Evolutionary conservation across 2,113 vertebrate genomes (phyloP), one percentile per base, ranked within the genome.

Genomic region (Synchiropus splendidus): DNA sequence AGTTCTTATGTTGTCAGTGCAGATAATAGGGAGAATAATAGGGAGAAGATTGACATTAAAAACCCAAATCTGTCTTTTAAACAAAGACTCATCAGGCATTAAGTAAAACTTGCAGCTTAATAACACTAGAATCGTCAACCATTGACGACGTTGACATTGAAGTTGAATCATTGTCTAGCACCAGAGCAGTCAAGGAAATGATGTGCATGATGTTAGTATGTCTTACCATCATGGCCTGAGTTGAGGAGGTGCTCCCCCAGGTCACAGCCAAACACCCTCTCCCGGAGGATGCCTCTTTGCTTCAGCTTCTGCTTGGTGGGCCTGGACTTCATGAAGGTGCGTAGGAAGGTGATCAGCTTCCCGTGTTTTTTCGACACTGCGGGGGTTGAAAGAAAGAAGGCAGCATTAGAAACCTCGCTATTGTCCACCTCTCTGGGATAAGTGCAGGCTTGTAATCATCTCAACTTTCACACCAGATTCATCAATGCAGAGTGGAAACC

Each of bases 301-400:
- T 97, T 98, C 82, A 99, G 87, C 51, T 98, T 98, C 88, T 99
- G 95, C 39, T 98, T 99, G 1, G 92, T 95, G 66, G 95, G 95
- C 47, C 93, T 84, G 70, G 94, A 97, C 92, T 98, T 97, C 94
- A 98, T 98, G 93, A 99, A 98, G 86, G 90, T 89, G 37, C 94
- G 86, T 3, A 99, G 81, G 80, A 99, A 99, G 51, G 94, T 97
- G 78, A 98, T 98, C 81, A 99, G 88, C 66, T 98, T 99, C 63
- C 94, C 95, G 91, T 98, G 93, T 58, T 98, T 98, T 68, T 96
- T 95, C 1, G 93, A 97, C 63, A 99, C 94, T 98, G 83, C 44
- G 48, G 38, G 5, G 10, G 40, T 27, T 27, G 31, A 50, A 31
- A 16, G 17, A 18, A 35, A 40, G 31, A 16, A 15, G 36, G 32